Base-by-base conservation (phyloP, 2,888 invertebrate species). In the Nemotelus nigrinus region DNA sequence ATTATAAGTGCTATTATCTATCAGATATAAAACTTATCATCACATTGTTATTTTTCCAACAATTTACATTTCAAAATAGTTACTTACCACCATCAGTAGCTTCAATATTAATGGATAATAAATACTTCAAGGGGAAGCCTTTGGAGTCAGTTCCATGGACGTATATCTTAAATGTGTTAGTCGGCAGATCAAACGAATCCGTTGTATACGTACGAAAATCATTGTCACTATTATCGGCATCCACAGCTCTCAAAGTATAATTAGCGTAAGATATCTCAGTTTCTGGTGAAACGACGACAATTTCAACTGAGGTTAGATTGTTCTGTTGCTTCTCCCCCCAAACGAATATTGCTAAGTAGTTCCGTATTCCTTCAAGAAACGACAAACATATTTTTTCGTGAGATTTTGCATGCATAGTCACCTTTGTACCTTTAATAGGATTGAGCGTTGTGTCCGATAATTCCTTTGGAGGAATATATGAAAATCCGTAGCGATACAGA, bases 21-120 rank as follows among this genome's bases (percentile, higher is more conserved):
- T 25, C 25, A 25, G 25, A 25, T 25, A 25, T 25, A 1, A 25
- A 25, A 25, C 25, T 25, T 25, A 1, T 25, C 25, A 25, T 25
- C 25, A 25, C 0, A 25, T 25, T 25, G 25, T 25, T 25, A 25
- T 25, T 25, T 1, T 25, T 25, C 25, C 25, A 25, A 25, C 25
- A 25, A 25, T 0, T 25, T 1, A 25, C 25, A 25, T 25, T 25
- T 25, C 25, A 25, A 25, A 25, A 25, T 25, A 25, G 1, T 25
- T 25, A n/a, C 43, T 41, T 77, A 81, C 81, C 80, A 78, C 79
- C 77, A 45, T 74, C 50, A 43, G 65, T 63, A 8, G 80, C 88
- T 80, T 90, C 90, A 47, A 93, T 89, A 10, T 93, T 93, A 1
- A 92, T 93, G 0, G 91, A 88, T 0, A 93, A 90, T 0, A 91